Base-by-base conservation (phyloP, 2,888 invertebrate species). In the Spatulosminthurus flaviceps region DNA sequence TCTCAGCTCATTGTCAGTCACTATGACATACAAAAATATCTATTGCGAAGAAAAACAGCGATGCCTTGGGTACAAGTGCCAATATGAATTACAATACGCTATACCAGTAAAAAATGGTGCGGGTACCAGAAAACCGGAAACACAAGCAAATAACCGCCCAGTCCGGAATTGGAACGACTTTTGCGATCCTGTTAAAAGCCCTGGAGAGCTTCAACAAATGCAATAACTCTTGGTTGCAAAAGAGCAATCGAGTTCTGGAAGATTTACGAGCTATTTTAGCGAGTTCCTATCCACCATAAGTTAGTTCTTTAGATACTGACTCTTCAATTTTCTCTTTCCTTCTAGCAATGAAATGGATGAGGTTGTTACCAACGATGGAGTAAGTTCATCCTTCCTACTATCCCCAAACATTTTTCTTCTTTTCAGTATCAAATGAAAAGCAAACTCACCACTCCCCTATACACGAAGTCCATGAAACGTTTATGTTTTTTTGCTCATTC, bases 191-290 rank as follows among this genome's bases (percentile, higher is more conserved):
- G 13, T 9, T 41, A 41, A 41, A 41, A 41, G 7, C n/a, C n/a
- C 34, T 21, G 60, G 60, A 24, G 64, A 70, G 42, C 19, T 19
- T 29, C 41, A 4, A 34, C 34, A 41, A 70, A 29, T 70, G 70
- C 41, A 70, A 70, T 70, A 70, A 70, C 70, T 70, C 70, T 2
- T 5, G 22, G 42, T 29, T 70, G 70, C 21, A 41, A 70, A 70
- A 70, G 42, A 21, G 19, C 70, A 70, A 41, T 70, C 34, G 70
- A 70, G 19, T 70, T 70, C 34, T 22, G 19, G 7, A 70, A 70
- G 70, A 70, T 70, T 70, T 70, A 70, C 70, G 22, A 22, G n/a
- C n/a, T 70, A 41, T 34, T 70, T 34, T 41, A 70, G 21, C 29
- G 22, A 70, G 41, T 21, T 22, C 70, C 19, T 41, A 4, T 24